A percentile compares a stretch with the other conserved stretches of the same genome.
These are phyloP conservation scores for Eupithecia insigniata DNA, from an alignment of 2,888 invertebrate genomes.

Conservation along the genomic window DNA sequence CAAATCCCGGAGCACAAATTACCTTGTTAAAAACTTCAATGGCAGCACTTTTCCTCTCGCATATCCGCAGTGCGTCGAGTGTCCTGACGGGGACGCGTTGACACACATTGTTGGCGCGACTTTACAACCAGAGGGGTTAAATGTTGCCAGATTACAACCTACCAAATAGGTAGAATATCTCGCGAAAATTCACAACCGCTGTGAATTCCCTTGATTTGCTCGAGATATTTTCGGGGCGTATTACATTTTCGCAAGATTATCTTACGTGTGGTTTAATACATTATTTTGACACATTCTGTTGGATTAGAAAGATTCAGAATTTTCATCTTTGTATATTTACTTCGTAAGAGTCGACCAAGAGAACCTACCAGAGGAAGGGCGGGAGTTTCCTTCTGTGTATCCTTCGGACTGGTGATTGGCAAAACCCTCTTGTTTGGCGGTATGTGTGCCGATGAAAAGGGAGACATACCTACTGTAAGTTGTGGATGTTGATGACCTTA, in stretches of 20 bases:
- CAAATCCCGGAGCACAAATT: neutral
- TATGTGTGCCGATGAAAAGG: no score
- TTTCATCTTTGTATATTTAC: neutral
- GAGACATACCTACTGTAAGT: no score
- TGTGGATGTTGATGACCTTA: no score
- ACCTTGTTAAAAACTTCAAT: neutral
- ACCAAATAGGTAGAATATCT: conserved; percentile 1
- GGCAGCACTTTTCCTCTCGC: conserved; percentile 13
- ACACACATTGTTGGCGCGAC: conserved; percentile 28
- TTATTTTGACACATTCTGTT: neutral
- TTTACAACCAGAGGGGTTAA: conserved; percentile 27
- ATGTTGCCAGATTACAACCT: conserved; percentile 24
- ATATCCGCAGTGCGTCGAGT: conserved; percentile 15
- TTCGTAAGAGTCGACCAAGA: no score
- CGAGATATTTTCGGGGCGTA: neutral
- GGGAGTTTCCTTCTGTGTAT: no score
- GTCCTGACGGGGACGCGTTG: conserved; percentile 27
- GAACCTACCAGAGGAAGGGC: no score
- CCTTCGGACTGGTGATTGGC: no score
- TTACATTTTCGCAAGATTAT: neutral
- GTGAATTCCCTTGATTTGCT: neutral
- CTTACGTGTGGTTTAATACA: neutral
- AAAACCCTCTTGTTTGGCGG: no score
- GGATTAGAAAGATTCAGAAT: neutral
- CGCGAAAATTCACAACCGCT: neutral